These are phyloP conservation scores for Camelus bactrianus DNA, from an alignment of 2,113 vertebrate genomes.

Conservation along the genomic window DNA sequence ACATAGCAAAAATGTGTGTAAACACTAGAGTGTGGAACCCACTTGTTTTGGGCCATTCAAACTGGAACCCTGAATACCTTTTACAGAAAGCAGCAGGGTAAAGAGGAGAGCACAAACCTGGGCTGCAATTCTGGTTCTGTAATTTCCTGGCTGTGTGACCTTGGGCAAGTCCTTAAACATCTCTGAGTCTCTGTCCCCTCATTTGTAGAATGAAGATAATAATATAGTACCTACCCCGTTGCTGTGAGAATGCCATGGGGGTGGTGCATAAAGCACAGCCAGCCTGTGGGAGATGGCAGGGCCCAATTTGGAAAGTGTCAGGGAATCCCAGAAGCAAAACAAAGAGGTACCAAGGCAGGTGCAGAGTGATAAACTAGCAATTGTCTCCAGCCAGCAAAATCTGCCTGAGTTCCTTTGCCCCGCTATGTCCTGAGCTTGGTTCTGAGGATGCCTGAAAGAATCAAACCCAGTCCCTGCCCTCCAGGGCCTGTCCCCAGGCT, in stretches of 20 bases:
- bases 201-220: not conserved
- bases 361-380: not conserved
- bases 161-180: not conserved
- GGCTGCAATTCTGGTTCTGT: not conserved
- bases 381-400: not conserved
- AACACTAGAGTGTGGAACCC: not conserved
- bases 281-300: not conserved
- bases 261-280: not conserved
- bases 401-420: not conserved
- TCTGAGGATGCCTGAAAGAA: not conserved
- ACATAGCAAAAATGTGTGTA: not conserved
- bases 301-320: not conserved
- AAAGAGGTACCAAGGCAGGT: not conserved
- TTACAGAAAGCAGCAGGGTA: not conserved
- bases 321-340: not conserved
- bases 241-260: not conserved
- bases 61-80: not conserved
- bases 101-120: not conserved
- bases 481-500: not conserved
- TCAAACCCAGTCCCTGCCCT: not conserved
- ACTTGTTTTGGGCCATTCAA: not conserved
- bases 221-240: not conserved
- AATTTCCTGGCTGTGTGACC: conserved; percentile 23
- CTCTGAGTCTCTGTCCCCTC: not conserved
- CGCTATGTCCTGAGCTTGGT: not conserved